Percentiles rank a stretch among this genome's conserved stretches.
Conservation (phyloP, 2,113 vertebrate species). For the Pangasianodon gigas region DNA sequence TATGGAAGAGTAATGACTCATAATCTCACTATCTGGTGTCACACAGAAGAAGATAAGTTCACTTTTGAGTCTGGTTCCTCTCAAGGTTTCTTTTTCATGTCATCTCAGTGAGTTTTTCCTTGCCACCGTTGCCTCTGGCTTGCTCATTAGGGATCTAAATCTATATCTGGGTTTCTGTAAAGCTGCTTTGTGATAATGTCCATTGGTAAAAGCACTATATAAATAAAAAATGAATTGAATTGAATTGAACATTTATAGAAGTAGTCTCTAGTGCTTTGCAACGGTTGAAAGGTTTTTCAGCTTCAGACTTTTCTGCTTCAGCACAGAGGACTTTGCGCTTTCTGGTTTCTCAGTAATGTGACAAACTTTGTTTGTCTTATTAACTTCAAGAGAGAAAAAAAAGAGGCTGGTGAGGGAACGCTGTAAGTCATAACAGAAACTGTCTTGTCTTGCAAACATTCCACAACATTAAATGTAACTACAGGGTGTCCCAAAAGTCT, state of each 20-base stretch:
- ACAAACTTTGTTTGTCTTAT: not conserved
- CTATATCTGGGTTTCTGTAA: not conserved
- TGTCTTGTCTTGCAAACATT: not conserved
- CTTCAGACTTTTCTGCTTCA: not conserved
- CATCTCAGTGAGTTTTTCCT: not conserved
- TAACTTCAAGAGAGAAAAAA: not conserved
- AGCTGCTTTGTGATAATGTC: not conserved
- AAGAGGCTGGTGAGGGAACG: not conserved
- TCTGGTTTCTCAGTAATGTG: not conserved
- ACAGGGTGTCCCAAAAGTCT: too few relatives aligned
- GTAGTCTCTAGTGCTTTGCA: not conserved
- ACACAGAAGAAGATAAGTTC: not conserved
- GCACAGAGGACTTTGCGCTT: not conserved
- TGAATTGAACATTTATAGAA: not conserved
- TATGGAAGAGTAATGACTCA: not conserved
- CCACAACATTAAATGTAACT: not conserved
- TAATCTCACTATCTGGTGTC: not conserved
- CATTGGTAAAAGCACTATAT: not conserved
- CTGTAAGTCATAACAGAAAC: not conserved
- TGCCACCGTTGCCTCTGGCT: not conserved
- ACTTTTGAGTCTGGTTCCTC: not conserved
- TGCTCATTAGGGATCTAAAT: not conserved
- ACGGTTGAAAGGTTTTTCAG: not conserved
- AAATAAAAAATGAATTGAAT: conserved; percentile 6
- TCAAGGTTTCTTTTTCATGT: not conserved